These are phyloP conservation scores for Lasioglossum lativentre DNA, from an alignment of 2,888 invertebrate species.

Conservation along the genomic window DNA sequence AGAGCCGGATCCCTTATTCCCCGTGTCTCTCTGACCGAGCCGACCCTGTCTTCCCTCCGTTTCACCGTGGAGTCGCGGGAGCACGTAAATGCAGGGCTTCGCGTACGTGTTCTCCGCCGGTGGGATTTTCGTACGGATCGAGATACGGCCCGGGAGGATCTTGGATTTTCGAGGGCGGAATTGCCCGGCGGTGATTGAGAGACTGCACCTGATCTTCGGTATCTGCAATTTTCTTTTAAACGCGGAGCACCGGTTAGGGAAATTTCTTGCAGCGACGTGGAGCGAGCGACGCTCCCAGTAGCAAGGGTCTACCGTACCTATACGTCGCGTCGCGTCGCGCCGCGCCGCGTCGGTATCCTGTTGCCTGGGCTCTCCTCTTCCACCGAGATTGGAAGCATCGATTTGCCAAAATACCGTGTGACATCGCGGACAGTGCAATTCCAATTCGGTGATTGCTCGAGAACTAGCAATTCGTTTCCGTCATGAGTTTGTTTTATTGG, in stretches of 20 bases:
- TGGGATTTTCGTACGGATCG: slow-evolving; percentile 44
- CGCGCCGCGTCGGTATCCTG: neutral
- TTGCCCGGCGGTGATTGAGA: slow-evolving; percentile 4
- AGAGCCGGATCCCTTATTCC: slow-evolving; percentile 56
- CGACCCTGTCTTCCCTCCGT: neutral
- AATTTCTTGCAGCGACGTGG: neutral
- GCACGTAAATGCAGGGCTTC: slow-evolving; percentile 35
- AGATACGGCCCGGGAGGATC: slow-evolving; percentile 34
- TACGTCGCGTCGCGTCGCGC: neutral
- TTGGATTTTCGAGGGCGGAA: slow-evolving; percentile 31
- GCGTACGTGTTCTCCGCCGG: slow-evolving; percentile 44
- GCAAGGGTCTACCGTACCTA: neutral
- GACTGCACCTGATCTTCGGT: slow-evolving; percentile 8
- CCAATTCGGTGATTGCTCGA: slow-evolving; percentile 9
- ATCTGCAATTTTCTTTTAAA: slow-evolving; percentile 7
- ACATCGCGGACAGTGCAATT: slow-evolving; percentile 5
- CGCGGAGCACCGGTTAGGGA: slow-evolving; percentile 10
- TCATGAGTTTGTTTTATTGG: slow-evolving; percentile 3
- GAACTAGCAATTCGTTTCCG: slow-evolving; percentile 11
- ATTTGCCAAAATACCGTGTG: slow-evolving; percentile 4
- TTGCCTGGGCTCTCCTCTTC: neutral
- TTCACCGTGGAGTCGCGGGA: neutral
- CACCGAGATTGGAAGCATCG: neutral
- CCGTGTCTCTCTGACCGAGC: slow-evolving; percentile 15
- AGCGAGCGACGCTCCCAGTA: neutral